Conservation (phyloP, 2,113 vertebrate genomes). For the Hirundichthys speculiger region DNA sequence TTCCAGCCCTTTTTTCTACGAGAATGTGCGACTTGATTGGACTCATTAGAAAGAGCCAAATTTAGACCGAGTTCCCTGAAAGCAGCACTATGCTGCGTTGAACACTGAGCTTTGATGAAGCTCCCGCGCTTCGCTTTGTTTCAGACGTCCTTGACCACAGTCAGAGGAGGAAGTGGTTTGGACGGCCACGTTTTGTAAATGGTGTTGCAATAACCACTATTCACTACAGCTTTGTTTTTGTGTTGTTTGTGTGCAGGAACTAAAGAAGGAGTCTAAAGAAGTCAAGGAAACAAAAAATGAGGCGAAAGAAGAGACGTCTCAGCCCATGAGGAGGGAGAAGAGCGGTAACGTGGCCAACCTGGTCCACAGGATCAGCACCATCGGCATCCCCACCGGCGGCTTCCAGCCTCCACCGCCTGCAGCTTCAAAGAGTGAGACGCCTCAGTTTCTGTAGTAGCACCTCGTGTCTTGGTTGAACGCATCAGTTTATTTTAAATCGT, state of each 20-base stretch:
- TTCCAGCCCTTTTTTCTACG: conserved; percentile 22
- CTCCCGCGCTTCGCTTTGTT: no score
- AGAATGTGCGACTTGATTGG: background rate
- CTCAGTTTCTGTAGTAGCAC: no score
- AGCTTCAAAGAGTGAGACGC: conserved; percentile 88
- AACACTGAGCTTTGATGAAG: background rate
- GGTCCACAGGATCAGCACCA: conserved; percentile 94
- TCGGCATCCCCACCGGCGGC: conserved; percentile 90
- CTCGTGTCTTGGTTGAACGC: no score
- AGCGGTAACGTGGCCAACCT: conserved; percentile 89
- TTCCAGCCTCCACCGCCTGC: conserved; percentile 85
- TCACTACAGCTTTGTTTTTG: conserved; percentile 7
- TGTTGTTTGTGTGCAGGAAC: conserved; percentile 79
- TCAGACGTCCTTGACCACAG: no score
- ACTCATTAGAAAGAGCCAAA: conserved; percentile 21
- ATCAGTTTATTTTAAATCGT: no score
- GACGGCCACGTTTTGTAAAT: no score
- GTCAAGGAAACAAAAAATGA: conserved; percentile 67
- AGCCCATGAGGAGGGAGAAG: conserved; percentile 83
- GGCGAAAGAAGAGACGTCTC: conserved; percentile 81
- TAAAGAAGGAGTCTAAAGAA: conserved; percentile 82
- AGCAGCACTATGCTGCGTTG: conserved; percentile 17
- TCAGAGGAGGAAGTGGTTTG: no score
- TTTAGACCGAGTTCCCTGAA: conserved; percentile 28
- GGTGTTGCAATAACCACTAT: background rate